Conservation (phyloP, 2,797 vertebrate species). For the Onychomys arenicola region DNA sequence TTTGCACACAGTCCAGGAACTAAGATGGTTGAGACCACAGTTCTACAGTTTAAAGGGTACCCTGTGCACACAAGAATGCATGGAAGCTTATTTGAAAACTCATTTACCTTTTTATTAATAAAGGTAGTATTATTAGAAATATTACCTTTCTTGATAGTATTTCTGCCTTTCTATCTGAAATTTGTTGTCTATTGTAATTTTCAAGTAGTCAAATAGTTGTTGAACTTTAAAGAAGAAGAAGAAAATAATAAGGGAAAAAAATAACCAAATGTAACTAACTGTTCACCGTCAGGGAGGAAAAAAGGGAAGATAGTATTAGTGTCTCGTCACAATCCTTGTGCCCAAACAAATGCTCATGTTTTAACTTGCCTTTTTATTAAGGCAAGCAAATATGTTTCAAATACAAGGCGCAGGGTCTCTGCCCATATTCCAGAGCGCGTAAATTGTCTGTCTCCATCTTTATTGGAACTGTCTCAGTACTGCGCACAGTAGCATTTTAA, state of each 20-base stretch:
- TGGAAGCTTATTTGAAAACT: not conserved
- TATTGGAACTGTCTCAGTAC: not conserved
- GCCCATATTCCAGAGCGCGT: not conserved
- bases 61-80: not conserved
- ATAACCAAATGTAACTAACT: not conserved
- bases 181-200: not conserved
- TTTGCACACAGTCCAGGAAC: conserved; percentile 7
- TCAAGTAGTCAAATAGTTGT: conserved; percentile 16
- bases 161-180: conserved; percentile 23
- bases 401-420: not conserved
- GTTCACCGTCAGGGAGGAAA: not conserved
- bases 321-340: not conserved
- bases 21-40: not conserved
- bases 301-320: conserved; percentile 26
- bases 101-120: conserved; percentile 21
- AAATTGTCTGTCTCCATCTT: not conserved
- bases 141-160: not conserved
- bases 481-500: not conserved
- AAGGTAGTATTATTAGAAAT: not conserved
- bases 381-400: not conserved
- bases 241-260: not conserved
- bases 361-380: conserved; percentile 52
- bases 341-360: not conserved
- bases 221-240: not conserved
- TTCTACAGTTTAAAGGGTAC: not conserved